A percentile compares a stretch with the other conserved stretches of the same genome.
Conservation (phyloP, 2,797 vertebrate species). For the Discoglossus pictus region DNA sequence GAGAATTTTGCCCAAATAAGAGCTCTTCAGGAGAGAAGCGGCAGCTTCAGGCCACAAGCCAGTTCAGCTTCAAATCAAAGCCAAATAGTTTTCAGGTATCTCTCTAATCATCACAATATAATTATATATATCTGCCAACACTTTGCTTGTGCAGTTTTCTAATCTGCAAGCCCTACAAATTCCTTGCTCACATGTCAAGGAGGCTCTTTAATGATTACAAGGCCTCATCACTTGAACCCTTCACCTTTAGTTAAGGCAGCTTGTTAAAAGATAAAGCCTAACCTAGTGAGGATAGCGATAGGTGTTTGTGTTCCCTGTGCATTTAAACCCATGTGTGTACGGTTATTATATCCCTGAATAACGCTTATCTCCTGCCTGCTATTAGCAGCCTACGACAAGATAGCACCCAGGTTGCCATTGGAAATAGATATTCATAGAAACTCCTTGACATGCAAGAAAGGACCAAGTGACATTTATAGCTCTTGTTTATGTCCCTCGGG, state of each 20-base stretch:
- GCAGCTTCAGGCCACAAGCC: too few relatives aligned
- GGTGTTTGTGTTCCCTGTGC: neutral
- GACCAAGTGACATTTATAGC: slow-evolving; percentile 4
- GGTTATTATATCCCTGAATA: neutral
- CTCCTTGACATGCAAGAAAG: neutral
- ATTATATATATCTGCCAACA: too few relatives aligned
- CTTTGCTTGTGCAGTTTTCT: too few relatives aligned
- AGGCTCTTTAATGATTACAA: slow-evolving; percentile 38
- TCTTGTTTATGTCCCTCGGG: neutral
- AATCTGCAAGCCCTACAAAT: slow-evolving; percentile 25
- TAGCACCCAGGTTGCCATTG: neutral
- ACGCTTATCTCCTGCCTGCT: neutral
- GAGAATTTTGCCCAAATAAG: too few relatives aligned
- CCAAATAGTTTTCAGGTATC: too few relatives aligned
- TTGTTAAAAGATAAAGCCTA: slow-evolving; percentile 36
- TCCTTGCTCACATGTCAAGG: slow-evolving; percentile 24
- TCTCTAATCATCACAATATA: too few relatives aligned
- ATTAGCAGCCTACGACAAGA: neutral
- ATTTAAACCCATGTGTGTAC: neutral
- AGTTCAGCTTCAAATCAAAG: too few relatives aligned
- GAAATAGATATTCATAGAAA: slow-evolving; percentile 7
- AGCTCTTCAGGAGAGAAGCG: too few relatives aligned
- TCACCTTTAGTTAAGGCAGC: slow-evolving; percentile 28
- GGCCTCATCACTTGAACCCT: slow-evolving; percentile 28
- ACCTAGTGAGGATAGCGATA: neutral